These are phyloP conservation scores for Pagrus major DNA, from an alignment of 2,113 vertebrate species.

Conservation along the genomic window DNA sequence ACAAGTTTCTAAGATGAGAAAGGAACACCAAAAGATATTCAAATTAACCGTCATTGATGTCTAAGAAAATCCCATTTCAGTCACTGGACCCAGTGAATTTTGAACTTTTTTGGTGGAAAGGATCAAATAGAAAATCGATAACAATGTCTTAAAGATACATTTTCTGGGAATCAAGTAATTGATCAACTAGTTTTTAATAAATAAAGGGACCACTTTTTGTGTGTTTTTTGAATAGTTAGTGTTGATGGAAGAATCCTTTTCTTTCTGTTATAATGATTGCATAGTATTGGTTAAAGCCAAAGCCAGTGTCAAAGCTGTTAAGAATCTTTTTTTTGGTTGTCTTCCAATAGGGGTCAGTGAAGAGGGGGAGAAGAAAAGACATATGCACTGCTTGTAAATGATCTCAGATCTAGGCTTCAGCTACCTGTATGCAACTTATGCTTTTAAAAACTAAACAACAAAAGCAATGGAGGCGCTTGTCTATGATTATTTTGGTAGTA, in stretches of 20 bases:
- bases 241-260: background rate
- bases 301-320: background rate
- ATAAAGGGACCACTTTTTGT: background rate
- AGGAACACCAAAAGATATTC: background rate
- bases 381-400: background rate
- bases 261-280: conserved; percentile 11
- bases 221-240: background rate
- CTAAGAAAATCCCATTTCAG: background rate
- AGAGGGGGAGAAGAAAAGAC: conserved; percentile 25
- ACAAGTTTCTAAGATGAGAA: background rate
- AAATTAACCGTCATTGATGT: background rate
- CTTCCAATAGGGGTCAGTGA: conserved; percentile 70
- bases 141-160: too few relatives aligned
- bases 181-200: background rate
- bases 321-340: background rate
- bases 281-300: too few relatives aligned
- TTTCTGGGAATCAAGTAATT: too few relatives aligned
- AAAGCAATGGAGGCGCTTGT: background rate
- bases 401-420: conserved; percentile 28
- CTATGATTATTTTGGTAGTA: background rate
- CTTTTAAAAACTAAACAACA: conserved; percentile 6
- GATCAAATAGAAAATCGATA: too few relatives aligned
- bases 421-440: background rate
- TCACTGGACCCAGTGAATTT: background rate
- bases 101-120: background rate